phyloP scores from a whole-genome alignment of 2,797 vertebrate species.

The Paramormyrops hopkinsi region DNA sequence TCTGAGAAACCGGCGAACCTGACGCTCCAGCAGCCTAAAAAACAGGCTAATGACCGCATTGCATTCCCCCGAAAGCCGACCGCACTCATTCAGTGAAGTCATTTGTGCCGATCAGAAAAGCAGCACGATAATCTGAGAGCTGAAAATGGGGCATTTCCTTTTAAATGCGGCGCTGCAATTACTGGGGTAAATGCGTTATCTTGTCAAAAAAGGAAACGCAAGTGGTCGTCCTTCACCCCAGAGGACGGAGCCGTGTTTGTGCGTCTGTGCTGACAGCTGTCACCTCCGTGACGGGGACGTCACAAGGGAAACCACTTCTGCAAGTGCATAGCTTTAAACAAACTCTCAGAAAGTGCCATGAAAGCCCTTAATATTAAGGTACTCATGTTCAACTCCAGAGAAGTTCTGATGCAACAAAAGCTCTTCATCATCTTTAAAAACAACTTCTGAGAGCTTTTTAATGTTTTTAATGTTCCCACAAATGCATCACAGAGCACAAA shows the following conservation, averaged over 20 bases:
- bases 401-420: background rate
- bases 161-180: slow-evolving; percentile 70
- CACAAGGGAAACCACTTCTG: slow-evolving; percentile 65
- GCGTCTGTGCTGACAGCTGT: slow-evolving; percentile 65
- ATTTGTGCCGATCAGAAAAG: slow-evolving; percentile 50
- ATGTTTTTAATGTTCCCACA: background rate
- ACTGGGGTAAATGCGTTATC: slow-evolving; percentile 79
- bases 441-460: background rate
- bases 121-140: slow-evolving; percentile 71
- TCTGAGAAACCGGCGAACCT: background rate
- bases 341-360: slow-evolving; percentile 65
- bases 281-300: slow-evolving; percentile 58
- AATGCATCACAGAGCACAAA: background rate
- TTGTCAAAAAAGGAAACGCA: slow-evolving; percentile 78
- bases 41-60: background rate
- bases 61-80: slow-evolving; percentile 51
- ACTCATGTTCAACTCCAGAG: background rate
- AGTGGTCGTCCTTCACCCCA: slow-evolving; percentile 79
- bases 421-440: background rate
- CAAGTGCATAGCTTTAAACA: slow-evolving; percentile 72
- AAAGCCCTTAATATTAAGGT: background rate
- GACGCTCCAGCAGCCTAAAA: background rate
- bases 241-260: slow-evolving; percentile 72
- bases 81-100: slow-evolving; percentile 64
- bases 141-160: slow-evolving; percentile 74